phyloP scores from a whole-genome alignment of 2,888 invertebrate genomes.

The Ypsolopha sequella region DNA sequence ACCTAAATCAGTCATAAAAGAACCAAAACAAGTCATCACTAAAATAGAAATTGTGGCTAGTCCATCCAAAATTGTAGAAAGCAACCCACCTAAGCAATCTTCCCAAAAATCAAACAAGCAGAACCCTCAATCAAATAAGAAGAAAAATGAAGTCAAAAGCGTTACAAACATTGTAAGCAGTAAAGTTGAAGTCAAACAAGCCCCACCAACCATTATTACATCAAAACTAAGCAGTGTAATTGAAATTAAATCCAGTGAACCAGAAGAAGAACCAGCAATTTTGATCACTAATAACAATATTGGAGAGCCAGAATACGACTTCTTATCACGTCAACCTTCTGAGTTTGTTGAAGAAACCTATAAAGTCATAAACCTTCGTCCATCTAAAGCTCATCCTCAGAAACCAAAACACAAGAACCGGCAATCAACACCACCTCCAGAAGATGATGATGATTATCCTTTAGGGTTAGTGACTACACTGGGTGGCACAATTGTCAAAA shows the following conservation, averaged over 20 bases:
- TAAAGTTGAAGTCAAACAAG: conserved; percentile 63
- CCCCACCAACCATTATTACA: conserved; percentile 33
- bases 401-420: conserved; percentile 62
- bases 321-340: conserved; percentile 85
- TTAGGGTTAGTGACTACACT: conserved; percentile 86
- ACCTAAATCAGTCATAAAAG: conserved; percentile 58
- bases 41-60: conserved; percentile 71
- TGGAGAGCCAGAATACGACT: conserved; percentile 87
- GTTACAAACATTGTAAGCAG: conserved; percentile 52
- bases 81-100: conserved; percentile 14
- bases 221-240: conserved; percentile 68
- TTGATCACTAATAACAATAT: conserved; percentile 78
- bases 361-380: conserved; percentile 83
- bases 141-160: conserved; percentile 28
- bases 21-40: conserved; percentile 57
- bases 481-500: conserved; percentile 86
- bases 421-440: conserved; percentile 45
- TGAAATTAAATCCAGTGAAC: conserved; percentile 59
- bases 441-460: conserved; percentile 76
- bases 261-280: conserved; percentile 70
- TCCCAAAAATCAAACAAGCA: conserved; percentile 37
- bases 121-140: conserved; percentile 18
- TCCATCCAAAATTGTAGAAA: conserved; percentile 59
- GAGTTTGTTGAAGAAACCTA: conserved; percentile 89
- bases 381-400: conserved; percentile 69